Base-by-base conservation (phyloP, 2,888 invertebrate species). In the Limnephilus auricula region DNA sequence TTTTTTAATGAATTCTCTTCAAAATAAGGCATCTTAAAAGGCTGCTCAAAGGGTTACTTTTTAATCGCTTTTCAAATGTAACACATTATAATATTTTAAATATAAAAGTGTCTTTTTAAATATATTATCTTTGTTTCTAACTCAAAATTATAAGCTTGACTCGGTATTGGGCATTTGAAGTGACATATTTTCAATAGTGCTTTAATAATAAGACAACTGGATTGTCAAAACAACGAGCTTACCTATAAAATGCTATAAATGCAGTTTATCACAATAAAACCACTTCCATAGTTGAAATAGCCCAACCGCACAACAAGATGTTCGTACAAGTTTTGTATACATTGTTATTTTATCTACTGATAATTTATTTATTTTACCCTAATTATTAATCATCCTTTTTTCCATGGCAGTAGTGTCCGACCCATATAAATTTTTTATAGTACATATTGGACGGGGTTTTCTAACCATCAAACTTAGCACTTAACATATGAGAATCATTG, bases 401-500 rank as follows among this genome's bases (percentile, higher is more conserved):
- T 65, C 65, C 65, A 65, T 65, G 65, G 65, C 65, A 65, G 65
- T 65, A 65, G 25, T 65, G 65, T 65, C 25, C 65, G 3, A 65
- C 65, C 25, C 9, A 5, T 25, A 25, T 5, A 65, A 45, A 15
- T 25, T 25, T 50, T 65, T 65, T 65, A 65, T 9, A 25, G 25
- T 3, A 65, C 25, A 18, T 80, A 80, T 82, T 82, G 31, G 34
- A 34, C 25, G 25, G 82, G 34, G 82, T 82, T 82, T 82, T 32
- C 32, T 31, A 82, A 82, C 82, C 34, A 31, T 82, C 18, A 82
- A 82, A 82, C 34, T 2, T 32, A 31, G 32, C n/a, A 31, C n/a
- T 40, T 85, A 85, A 15, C 15, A 50, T 86, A 30, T 85, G 45
- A 85, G 85, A 45, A 50, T 86, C 40, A 83, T 37, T 83, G 18